These are phyloP conservation scores for Intellagama lesueurii DNA, from an alignment of 2,797 vertebrate species.

Conservation along the genomic window DNA sequence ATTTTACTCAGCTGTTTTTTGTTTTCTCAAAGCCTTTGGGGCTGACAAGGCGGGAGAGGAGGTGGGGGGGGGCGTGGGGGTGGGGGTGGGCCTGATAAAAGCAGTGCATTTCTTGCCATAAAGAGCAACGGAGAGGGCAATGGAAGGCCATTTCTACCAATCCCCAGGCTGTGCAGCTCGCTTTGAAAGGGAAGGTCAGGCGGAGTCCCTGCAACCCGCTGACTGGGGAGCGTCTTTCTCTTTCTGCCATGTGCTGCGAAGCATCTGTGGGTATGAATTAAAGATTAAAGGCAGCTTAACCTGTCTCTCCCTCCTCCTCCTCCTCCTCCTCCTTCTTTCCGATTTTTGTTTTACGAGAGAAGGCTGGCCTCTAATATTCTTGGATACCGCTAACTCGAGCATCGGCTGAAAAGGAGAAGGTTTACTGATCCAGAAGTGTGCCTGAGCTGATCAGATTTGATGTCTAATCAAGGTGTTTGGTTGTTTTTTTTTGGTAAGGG, in stretches of 20 bases:
- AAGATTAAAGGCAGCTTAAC: constrained; percentile 81
- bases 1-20: constrained; percentile 72
- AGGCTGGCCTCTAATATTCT: background rate
- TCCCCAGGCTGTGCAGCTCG: constrained; percentile 80
- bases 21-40: constrained; percentile 77
- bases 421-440: background rate
- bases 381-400: constrained; percentile 35
- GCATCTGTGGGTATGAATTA: constrained; percentile 75
- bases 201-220: constrained; percentile 73
- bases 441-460: background rate
- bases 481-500: background rate
- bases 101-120: constrained; percentile 77
- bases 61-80: constrained; percentile 62
- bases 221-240: constrained; percentile 74
- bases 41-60: constrained; percentile 59
- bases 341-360: background rate
- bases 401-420: background rate
- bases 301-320: constrained; percentile 47
- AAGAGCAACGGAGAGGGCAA: constrained; percentile 81
- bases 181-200: constrained; percentile 81
- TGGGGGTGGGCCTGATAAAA: constrained; percentile 77
- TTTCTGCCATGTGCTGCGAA: constrained; percentile 67
- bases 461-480: background rate
- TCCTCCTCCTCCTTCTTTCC: background rate
- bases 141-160: constrained; percentile 80